A percentile compares a stretch with the other conserved stretches of the same genome.
Evolutionary conservation across 1,140 invertebrate species (phyloP).

Genomic region (Drosophila hydei): DNA sequence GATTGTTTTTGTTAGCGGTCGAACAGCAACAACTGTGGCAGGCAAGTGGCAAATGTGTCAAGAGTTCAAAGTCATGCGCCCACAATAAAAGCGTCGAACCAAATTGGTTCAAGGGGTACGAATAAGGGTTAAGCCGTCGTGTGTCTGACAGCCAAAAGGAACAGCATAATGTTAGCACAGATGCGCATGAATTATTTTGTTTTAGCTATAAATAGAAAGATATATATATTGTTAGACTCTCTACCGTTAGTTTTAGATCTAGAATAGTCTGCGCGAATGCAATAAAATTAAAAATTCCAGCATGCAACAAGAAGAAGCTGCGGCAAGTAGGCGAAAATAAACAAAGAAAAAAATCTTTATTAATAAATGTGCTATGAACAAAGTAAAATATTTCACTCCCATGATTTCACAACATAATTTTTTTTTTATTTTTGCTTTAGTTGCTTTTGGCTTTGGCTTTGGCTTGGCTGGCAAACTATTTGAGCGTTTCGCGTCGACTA

Average conservation of each 20-base stretch:
- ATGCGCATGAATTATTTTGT: conserved; percentile 70
- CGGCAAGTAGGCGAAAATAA: conserved; percentile 8
- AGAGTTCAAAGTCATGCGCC: conserved; percentile 74
- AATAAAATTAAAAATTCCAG: conserved; percentile 59
- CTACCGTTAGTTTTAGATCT: too few species aligned
- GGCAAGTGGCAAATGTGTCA: conserved; percentile 73
- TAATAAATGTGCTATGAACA: conserved; percentile 72
- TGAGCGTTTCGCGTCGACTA: conserved; percentile 39
- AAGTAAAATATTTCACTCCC: conserved; percentile 78
- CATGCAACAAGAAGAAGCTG: conserved; percentile 24
- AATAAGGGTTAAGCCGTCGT: conserved; percentile 56
- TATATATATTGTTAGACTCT: too few species aligned
- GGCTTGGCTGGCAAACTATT: conserved; percentile 17
- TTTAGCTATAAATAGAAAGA: conserved; percentile 26
- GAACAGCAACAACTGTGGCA: conserved; percentile 50
- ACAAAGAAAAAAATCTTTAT: conserved; percentile 57
- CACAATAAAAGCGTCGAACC: conserved; percentile 30
- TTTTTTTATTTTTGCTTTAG: conserved; percentile 3
- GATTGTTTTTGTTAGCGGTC: neutral
- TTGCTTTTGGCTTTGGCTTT: neutral
- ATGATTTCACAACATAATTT: conserved; percentile 69
- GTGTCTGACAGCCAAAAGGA: conserved; percentile 18
- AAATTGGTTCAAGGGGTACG: neutral
- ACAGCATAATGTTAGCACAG: conserved; percentile 60
- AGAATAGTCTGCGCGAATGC: too few species aligned